These are phyloP conservation scores for Cranoglanis bouderius DNA, from an alignment of 2,113 vertebrate species.

Conservation along the genomic window DNA sequence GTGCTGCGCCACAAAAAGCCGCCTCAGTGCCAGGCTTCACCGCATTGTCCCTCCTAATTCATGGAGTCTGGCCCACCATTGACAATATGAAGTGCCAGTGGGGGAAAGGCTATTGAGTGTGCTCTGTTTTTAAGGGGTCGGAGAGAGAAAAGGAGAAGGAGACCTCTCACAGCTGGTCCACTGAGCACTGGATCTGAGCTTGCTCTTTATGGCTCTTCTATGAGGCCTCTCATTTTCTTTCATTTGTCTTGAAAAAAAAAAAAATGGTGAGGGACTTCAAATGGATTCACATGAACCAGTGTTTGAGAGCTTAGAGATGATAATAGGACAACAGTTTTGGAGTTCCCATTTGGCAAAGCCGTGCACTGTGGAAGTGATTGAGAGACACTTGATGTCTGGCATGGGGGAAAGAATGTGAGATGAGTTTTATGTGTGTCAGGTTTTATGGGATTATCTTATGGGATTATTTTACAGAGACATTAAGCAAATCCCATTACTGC, in stretches of 20 bases:
- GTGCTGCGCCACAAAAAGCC: slow-evolving; percentile 45
- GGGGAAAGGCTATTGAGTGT: slow-evolving; percentile 73
- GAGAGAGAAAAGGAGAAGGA: slow-evolving; percentile 60
- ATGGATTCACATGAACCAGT: slow-evolving; percentile 75
- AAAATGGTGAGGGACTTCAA: slow-evolving; percentile 68
- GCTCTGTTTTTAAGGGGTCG: slow-evolving; percentile 71
- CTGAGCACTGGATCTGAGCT: slow-evolving; percentile 68
- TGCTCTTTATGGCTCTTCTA: slow-evolving; percentile 67
- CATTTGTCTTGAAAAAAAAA: slow-evolving; percentile 64
- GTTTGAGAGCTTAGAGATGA: slow-evolving; percentile 64
- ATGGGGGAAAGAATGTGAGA: slow-evolving; percentile 53
- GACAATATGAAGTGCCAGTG: slow-evolving; percentile 77
- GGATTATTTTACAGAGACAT: slow-evolving; percentile 28
- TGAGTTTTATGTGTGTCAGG: slow-evolving; percentile 12
- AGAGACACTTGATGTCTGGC: slow-evolving; percentile 52
- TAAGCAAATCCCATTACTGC: not conserved
- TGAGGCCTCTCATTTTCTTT: slow-evolving; percentile 64
- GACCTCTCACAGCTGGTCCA: slow-evolving; percentile 67
- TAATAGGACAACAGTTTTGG: slow-evolving; percentile 71
- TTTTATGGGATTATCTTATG: slow-evolving; percentile 34
- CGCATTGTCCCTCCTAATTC: slow-evolving; percentile 80
- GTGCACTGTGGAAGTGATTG: slow-evolving; percentile 64
- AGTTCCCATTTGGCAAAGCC: slow-evolving; percentile 59
- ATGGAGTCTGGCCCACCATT: slow-evolving; percentile 76
- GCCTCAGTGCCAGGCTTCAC: slow-evolving; percentile 49